Conservation (phyloP, 2,888 invertebrate species). For the Cerastis leucographa region DNA sequence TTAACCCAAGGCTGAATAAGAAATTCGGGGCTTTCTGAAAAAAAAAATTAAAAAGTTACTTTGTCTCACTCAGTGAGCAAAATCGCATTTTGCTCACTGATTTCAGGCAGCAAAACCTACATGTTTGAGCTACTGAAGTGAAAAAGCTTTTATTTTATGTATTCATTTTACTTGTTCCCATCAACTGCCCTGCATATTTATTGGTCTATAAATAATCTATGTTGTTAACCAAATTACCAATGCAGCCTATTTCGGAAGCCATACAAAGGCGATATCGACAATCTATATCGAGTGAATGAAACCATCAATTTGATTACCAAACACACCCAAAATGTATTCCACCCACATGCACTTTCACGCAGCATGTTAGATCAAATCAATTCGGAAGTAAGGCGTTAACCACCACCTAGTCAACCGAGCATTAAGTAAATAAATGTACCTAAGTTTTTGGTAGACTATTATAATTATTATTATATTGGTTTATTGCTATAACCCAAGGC, state of each 20-base stretch:
- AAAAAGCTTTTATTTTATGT: too few species aligned
- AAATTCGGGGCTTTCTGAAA: too few species aligned
- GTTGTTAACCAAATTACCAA: neutral
- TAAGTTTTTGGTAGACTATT: too few species aligned
- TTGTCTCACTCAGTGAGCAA: too few species aligned
- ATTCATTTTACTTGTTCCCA: neutral
- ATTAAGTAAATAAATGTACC: neutral
- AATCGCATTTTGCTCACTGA: too few species aligned
- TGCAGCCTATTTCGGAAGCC: constrained; percentile 12
- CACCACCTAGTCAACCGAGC: neutral
- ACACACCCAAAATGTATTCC: constrained; percentile 20
- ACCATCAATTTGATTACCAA: constrained; percentile 37
- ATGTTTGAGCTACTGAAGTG: too few species aligned
- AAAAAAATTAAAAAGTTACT: too few species aligned
- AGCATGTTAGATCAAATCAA: constrained; percentile 6
- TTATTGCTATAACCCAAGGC: neutral
- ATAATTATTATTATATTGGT: too few species aligned
- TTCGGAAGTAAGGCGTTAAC: neutral
- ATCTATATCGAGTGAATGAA: constrained; percentile 33
- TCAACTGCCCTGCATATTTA: neutral
- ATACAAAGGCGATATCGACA: constrained; percentile 16
- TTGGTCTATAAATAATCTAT: neutral
- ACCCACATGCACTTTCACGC: constrained; percentile 42
- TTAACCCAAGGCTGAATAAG: too few species aligned
- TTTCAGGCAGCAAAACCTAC: too few species aligned